phyloP scores from a whole-genome alignment of 2,797 vertebrate species.

The Tapirus indicus region DNA sequence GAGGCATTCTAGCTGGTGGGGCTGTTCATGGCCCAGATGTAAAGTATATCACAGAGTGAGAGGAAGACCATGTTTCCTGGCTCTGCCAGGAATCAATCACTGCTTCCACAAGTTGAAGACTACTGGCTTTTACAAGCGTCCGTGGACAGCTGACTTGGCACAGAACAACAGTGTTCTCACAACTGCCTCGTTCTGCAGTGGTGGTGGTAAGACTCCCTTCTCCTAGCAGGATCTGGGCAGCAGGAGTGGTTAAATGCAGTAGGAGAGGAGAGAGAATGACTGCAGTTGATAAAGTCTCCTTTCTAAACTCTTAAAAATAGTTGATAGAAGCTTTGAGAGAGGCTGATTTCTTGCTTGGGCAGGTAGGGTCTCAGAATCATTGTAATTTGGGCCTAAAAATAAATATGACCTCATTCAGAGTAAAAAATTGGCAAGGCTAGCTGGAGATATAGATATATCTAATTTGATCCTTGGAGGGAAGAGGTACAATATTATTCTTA shows the following conservation, averaged over 20 bases:
- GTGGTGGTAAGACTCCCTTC: fast-evolving
- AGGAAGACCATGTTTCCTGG: background rate
- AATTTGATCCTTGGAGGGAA: constrained; percentile 29
- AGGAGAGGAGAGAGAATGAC: background rate
- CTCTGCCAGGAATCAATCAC: background rate
- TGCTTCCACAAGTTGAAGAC: too few species aligned
- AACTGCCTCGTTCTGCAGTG: fast-evolving
- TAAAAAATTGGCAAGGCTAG: background rate
- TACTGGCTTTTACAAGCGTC: background rate
- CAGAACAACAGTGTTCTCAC: background rate
- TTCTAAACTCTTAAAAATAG: background rate
- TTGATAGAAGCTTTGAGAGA: background rate
- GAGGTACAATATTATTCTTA: constrained; percentile 18
- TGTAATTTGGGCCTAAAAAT: constrained; percentile 55
- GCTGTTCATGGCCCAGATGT: background rate
- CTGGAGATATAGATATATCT: background rate
- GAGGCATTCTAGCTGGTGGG: background rate
- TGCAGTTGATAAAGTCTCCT: background rate
- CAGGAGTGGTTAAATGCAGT: background rate
- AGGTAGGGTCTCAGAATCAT: background rate
- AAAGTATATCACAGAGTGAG: background rate
- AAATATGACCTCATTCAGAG: constrained; percentile 15
- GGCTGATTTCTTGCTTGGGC: background rate
- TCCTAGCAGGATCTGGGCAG: background rate
- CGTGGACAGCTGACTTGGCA: fast-evolving